phyloP scores from a whole-genome alignment of 2,888 invertebrate species.

The Brenthis daphne region DNA sequence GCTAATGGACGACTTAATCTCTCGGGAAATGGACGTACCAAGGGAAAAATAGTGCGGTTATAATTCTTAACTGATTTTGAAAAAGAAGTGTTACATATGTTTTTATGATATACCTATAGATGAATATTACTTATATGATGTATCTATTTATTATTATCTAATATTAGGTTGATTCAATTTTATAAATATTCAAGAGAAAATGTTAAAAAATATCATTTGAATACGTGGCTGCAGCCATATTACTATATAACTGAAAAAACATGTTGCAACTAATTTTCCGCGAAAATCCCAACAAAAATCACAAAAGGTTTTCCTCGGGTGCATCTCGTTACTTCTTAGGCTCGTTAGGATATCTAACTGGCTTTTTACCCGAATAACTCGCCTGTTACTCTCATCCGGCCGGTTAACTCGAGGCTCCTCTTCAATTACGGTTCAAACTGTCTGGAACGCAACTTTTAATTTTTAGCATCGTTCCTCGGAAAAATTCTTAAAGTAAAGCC shows the following conservation, averaged over 20 bases:
- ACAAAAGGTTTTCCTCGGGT: constrained; percentile 37
- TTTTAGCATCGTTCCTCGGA: constrained; percentile 41
- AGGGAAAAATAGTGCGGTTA: constrained; percentile 38
- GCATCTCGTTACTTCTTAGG: constrained; percentile 48
- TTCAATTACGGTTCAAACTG: constrained; percentile 77
- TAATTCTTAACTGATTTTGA: constrained; percentile 12
- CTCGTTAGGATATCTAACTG: constrained; percentile 49
- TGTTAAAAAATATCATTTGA: neutral
- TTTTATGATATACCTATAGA: neutral
- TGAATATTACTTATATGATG: neutral
- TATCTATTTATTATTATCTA: neutral
- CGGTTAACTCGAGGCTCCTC: constrained; percentile 72
- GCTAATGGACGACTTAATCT: constrained; percentile 69
- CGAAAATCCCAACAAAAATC: constrained; percentile 32
- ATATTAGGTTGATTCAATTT: too few species aligned
- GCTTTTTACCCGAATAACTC: constrained; percentile 51
- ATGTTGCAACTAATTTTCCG: constrained; percentile 22
- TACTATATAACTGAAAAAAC: neutral
- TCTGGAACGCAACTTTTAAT: constrained; percentile 63
- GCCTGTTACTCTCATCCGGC: constrained; percentile 72
- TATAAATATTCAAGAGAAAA: neutral
- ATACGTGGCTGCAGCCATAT: neutral
- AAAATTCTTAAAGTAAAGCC: constrained; percentile 27
- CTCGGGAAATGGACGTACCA: constrained; percentile 39
- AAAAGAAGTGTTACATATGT: neutral